Evolutionary conservation across 2,888 invertebrate species (phyloP).

Genomic region (Caradrina kadenii): DNA sequence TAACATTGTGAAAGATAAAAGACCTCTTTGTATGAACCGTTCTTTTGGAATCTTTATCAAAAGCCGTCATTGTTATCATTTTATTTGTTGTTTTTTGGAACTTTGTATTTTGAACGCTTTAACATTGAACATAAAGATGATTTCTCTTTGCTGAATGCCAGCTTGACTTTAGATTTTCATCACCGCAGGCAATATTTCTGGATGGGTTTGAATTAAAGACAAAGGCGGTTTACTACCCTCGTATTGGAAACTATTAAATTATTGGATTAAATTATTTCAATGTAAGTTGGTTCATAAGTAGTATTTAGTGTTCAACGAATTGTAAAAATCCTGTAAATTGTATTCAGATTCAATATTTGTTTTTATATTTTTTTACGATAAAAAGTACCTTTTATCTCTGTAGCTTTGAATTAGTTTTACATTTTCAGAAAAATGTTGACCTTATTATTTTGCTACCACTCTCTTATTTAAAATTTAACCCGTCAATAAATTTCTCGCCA

Average conservation of each 20-base stretch:
- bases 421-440: not conserved
- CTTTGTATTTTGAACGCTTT: slow-evolving; percentile 22
- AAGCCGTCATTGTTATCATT: slow-evolving; percentile 48
- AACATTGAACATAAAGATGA: slow-evolving; percentile 14
- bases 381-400: no score
- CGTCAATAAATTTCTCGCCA: no score
- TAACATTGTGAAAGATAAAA: slow-evolving; percentile 52
- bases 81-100: slow-evolving; percentile 20
- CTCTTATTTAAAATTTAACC: no score
- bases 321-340: no score
- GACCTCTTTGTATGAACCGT: slow-evolving; percentile 27
- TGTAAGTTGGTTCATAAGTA: no score
- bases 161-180: slow-evolving; percentile 52
- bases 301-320: no score
- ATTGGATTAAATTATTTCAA: no score
- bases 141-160: slow-evolving; percentile 11
- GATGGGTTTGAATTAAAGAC: slow-evolving; percentile 1
- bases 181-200: slow-evolving; percentile 36
- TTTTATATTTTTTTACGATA: no score
- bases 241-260: no score
- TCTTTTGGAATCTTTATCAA: slow-evolving; percentile 25
- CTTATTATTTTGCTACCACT: no score
- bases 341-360: no score
- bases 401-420: no score
- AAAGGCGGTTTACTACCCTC: not conserved